phyloP scores from a whole-genome alignment of 2,113 vertebrate genomes.

The Phoenicopterus ruber region DNA sequence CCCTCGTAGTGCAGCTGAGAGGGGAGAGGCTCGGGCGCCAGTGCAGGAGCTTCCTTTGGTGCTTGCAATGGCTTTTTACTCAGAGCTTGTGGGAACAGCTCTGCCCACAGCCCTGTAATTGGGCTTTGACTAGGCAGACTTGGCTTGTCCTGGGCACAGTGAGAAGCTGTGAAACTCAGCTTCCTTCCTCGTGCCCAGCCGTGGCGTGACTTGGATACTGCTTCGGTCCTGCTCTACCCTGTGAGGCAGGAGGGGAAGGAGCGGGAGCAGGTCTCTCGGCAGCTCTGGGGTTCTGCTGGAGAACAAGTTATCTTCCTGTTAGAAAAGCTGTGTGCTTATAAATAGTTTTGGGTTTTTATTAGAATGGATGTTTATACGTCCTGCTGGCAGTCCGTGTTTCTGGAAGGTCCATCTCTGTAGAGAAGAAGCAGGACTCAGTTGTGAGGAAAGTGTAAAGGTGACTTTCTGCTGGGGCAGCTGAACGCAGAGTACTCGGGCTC shows the following conservation, averaged over 20 bases:
- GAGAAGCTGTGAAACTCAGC: neutral
- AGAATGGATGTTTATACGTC: neutral
- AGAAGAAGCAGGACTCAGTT: neutral
- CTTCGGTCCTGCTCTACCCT: neutral
- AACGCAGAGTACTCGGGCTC: accelerated
- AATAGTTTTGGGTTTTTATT: neutral
- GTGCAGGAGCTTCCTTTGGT: accelerated
- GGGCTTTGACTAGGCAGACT: neutral
- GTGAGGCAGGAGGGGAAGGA: neutral
- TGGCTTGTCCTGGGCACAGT: neutral
- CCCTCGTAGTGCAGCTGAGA: neutral
- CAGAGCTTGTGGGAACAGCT: neutral
- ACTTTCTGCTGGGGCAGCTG: neutral
- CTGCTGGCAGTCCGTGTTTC: neutral
- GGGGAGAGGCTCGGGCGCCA: neutral
- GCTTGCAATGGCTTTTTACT: neutral
- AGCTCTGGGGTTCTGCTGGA: neutral
- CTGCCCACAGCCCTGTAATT: constrained; percentile 15
- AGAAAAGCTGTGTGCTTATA: neutral
- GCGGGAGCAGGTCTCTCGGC: neutral
- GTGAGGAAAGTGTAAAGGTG: neutral
- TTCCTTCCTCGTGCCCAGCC: neutral
- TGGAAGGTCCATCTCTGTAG: accelerated
- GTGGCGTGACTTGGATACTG: neutral
- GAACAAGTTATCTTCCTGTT: neutral